Percentiles rank a stretch among this genome's conserved stretches.
Evolutionary conservation across 2,113 vertebrate species (phyloP).

Genomic region (Panthera leo): DNA sequence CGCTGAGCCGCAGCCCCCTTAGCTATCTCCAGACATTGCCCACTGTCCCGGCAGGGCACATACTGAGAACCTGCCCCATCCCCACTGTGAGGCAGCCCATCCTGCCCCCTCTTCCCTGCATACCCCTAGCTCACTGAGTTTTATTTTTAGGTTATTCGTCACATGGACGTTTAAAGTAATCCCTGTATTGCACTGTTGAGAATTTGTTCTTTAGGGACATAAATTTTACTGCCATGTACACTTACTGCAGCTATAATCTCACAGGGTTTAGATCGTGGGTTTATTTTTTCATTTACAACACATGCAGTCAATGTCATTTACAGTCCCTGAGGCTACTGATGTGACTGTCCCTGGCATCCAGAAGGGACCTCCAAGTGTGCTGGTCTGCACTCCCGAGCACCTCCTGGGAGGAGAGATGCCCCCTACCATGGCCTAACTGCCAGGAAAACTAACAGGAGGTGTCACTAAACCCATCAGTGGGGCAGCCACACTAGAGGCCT

Average conservation of each 20-base stretch:
- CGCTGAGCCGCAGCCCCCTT: background rate
- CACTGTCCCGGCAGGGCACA: background rate
- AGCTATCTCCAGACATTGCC: background rate
- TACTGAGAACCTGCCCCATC: accelerated
- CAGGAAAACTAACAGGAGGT: background rate
- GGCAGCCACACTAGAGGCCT: background rate
- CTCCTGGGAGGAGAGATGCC: background rate
- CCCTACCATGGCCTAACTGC: background rate
- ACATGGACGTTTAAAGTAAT: background rate
- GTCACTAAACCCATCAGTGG: accelerated
- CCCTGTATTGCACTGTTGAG: background rate
- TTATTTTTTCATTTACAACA: background rate
- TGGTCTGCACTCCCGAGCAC: background rate
- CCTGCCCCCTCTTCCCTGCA: background rate
- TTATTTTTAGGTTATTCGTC: background rate
- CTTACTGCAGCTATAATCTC: background rate
- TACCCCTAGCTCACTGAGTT: background rate
- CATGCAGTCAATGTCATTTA: background rate
- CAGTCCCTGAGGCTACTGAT: background rate
- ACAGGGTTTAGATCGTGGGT: background rate
- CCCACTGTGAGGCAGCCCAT: background rate
- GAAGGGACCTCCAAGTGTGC: background rate
- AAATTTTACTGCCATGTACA: background rate
- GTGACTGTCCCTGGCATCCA: background rate
- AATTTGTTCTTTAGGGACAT: background rate